Conservation (phyloP, 23 tunicate genomes). For the Diplosoma virens region DNA sequence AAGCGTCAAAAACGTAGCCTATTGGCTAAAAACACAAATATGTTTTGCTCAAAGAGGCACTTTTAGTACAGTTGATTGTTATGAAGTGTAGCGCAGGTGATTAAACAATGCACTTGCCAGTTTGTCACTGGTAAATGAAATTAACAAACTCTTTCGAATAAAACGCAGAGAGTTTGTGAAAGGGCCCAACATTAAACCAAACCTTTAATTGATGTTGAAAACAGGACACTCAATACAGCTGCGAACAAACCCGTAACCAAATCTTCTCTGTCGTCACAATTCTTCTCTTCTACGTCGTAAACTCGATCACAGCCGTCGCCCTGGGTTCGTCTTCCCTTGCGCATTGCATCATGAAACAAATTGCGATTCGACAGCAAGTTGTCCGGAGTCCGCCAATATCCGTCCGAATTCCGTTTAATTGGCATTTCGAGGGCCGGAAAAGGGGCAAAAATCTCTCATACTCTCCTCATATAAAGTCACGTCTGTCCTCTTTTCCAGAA, state of each 20-base stretch:
- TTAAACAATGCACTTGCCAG: no score
- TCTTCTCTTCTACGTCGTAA: constrained; percentile 1
- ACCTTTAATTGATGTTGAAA: no score
- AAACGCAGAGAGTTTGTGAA: no score
- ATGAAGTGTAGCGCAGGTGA: no score
- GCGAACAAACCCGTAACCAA: constrained; percentile 30
- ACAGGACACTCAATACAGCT: no score
- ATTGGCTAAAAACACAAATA: no score
- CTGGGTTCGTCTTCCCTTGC: constrained; percentile 25
- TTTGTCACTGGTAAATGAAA: no score
- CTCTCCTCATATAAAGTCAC: constrained; percentile 9
- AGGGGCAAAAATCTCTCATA: constrained; percentile 18
- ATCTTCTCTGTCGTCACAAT: background rate
- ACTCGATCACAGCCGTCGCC: constrained; percentile 58
- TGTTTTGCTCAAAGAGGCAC: no score
- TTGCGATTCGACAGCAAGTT: constrained; percentile 40
- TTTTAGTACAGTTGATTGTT: no score
- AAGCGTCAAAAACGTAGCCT: no score
- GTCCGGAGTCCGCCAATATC: constrained; percentile 39
- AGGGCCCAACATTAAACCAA: no score
- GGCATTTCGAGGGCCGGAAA: constrained; percentile 38
- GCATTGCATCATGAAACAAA: background rate
- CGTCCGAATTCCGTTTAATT: constrained; percentile 38
- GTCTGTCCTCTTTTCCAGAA: constrained; percentile 35
- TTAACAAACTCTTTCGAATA: no score